phyloP scores from a whole-genome alignment of 2,113 vertebrate species.

The Centropus bengalensis region DNA sequence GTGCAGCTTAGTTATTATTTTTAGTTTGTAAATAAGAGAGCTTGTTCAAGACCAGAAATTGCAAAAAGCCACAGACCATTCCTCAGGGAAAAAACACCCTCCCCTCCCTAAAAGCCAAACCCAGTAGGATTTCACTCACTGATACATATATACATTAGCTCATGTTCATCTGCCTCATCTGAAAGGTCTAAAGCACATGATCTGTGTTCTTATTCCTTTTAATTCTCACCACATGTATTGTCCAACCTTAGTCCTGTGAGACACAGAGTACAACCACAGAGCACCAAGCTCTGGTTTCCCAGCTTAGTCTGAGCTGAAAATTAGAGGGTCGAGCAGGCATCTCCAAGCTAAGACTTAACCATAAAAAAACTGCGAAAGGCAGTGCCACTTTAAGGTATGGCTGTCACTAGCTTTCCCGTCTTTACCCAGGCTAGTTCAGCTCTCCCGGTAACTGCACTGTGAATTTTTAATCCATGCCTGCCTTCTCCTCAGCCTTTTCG shows the following conservation, averaged over 20 bases:
- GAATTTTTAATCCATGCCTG: background rate
- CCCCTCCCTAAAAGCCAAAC: background rate
- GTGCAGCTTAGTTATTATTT: background rate
- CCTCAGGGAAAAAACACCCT: background rate
- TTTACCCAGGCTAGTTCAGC: background rate
- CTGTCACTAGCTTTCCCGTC: background rate
- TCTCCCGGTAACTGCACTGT: background rate
- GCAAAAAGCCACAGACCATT: background rate
- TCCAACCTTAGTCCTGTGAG: rapidly evolving
- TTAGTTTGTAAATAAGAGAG: background rate
- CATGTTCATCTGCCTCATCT: background rate
- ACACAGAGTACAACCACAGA: background rate
- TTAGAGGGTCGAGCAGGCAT: background rate
- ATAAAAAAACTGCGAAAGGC: background rate
- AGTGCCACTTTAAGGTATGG: background rate
- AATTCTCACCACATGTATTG: background rate
- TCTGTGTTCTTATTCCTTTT: background rate
- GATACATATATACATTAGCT: background rate
- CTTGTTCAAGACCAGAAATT: background rate
- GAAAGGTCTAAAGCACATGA: background rate
- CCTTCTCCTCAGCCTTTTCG: background rate
- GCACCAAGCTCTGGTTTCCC: background rate
- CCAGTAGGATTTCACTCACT: background rate
- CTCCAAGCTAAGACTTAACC: background rate
- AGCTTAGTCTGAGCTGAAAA: background rate